Evolutionary conservation across 2,888 invertebrate genomes (phyloP).

Genomic region (Pristionchus mayeri): DNA sequence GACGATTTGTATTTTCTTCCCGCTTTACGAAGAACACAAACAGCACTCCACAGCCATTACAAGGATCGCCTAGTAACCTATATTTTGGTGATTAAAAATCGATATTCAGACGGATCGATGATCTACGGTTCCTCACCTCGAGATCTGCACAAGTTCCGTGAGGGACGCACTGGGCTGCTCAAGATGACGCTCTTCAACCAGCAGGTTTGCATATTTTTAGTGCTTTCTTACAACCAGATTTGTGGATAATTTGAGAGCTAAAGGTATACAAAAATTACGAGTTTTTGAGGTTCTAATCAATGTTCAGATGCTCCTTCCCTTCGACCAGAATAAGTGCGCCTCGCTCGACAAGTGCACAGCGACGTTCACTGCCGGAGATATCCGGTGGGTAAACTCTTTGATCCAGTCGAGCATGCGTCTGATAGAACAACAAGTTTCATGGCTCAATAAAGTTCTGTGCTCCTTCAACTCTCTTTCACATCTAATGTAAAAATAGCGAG

Average conservation of each 20-base stretch:
- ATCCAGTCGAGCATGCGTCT: too few relatives aligned
- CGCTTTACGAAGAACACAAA: too few relatives aligned
- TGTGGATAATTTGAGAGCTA: too few relatives aligned
- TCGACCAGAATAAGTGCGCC: slow-evolving; percentile 71
- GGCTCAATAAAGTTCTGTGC: too few relatives aligned
- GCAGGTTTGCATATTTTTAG: slow-evolving; percentile 51
- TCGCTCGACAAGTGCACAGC: slow-evolving; percentile 70
- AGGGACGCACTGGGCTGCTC: slow-evolving; percentile 71
- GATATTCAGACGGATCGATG: slow-evolving; percentile 81
- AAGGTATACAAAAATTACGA: too few relatives aligned
- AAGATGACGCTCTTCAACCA: slow-evolving; percentile 63
- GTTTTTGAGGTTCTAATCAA: neutral
- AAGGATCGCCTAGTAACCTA: too few relatives aligned
- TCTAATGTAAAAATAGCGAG: too few relatives aligned
- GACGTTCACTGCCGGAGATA: slow-evolving; percentile 71
- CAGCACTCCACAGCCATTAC: too few relatives aligned
- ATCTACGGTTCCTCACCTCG: slow-evolving; percentile 87
- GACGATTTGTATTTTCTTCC: too few relatives aligned
- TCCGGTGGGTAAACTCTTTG: neutral
- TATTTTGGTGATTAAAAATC: neutral
- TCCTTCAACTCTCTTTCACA: too few relatives aligned
- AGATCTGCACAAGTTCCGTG: slow-evolving; percentile 74
- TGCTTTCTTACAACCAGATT: neutral
- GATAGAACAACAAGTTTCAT: too few relatives aligned
- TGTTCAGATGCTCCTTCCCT: slow-evolving; percentile 69